Evolutionary conservation across 2,797 vertebrate species (phyloP), one percentile per base, ranked within the genome.

Genomic region (Mormyrops attenuatus): DNA sequence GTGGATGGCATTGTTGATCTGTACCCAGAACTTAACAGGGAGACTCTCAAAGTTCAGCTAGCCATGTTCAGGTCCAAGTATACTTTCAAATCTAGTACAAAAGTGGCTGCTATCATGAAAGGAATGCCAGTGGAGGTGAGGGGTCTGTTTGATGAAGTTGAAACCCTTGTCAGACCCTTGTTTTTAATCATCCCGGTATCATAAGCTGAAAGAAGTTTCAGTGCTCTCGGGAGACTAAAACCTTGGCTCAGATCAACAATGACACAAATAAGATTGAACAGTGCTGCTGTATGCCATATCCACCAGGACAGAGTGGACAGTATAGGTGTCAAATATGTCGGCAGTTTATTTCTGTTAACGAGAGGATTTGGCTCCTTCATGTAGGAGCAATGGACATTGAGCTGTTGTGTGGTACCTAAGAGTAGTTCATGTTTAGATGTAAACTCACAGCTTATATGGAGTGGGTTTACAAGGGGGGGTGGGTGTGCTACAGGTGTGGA

Each of bases 1-100:
- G 77, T 90, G 34, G 9, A 89, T 86, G 49, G 66, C 15, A 57
- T 87, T 87, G 60, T 90, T 88, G 90, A 90, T 53, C 69, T 3
- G 41, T 41, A 41, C 3, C 41, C 11, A 26, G 17, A 55, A 1
- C 17, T 20, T 20, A 20, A 55, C 15, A 20, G 53, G 53, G 53
- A 55, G 52, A 17, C 52, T 53, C 3, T 53, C 17, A 53, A 53
- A 17, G 53, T 55, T 55, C 15, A 55, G 15, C 4, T 55, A 55
- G 15, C 17, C 53, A 57, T 57, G 53, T 57, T 57, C 53, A 57
- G 20, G 2, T n/a, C 13, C 55, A 57, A 57, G n/a, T n/a, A 57
- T 57, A 57, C 6, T 57, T 57, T 57, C 55, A n/a, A 57, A 57
- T 57, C 5, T 57, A 57, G 20, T n/a, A 57, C 20, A 57, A 20